These are phyloP conservation scores for Cynaeus angustus DNA, from an alignment of 2,888 invertebrate genomes.

Conservation along the genomic window DNA sequence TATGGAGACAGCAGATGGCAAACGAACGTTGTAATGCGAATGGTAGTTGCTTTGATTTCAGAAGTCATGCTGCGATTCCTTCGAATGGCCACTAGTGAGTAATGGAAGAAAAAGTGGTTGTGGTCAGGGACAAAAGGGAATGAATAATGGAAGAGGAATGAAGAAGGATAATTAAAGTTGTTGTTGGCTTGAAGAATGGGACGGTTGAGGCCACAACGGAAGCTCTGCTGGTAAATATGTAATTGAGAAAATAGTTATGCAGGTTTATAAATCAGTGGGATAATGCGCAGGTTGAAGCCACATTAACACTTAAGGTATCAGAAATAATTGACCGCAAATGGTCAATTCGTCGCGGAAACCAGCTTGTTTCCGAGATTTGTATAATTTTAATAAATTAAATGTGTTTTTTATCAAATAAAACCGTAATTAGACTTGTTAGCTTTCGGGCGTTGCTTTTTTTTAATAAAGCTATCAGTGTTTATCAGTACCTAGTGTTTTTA, in stretches of 20 bases:
- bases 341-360: slow-evolving; percentile 1
- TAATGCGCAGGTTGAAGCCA: not conserved
- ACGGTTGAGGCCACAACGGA: not conserved
- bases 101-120: not conserved
- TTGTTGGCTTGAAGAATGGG: not conserved
- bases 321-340: not conserved
- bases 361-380: not conserved
- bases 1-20: slow-evolving; percentile 45
- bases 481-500: too few species aligned
- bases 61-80: slow-evolving; percentile 11
- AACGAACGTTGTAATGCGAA: slow-evolving; percentile 32
- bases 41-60: slow-evolving; percentile 18
- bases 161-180: slow-evolving; percentile 1
- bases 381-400: not conserved
- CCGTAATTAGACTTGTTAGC: not conserved
- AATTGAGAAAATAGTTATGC: not conserved
- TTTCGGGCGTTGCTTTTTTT: not conserved
- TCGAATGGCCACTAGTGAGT: not conserved
- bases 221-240: not conserved
- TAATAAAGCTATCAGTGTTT: too few species aligned
- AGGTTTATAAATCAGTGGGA: not conserved
- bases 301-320: not conserved
- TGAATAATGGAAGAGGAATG: not conserved
- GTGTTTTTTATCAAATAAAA: not conserved
- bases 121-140: slow-evolving; percentile 14